These are phyloP conservation scores for Chionomys nivalis DNA, from an alignment of 2,113 vertebrate genomes.

Conservation along the genomic window DNA sequence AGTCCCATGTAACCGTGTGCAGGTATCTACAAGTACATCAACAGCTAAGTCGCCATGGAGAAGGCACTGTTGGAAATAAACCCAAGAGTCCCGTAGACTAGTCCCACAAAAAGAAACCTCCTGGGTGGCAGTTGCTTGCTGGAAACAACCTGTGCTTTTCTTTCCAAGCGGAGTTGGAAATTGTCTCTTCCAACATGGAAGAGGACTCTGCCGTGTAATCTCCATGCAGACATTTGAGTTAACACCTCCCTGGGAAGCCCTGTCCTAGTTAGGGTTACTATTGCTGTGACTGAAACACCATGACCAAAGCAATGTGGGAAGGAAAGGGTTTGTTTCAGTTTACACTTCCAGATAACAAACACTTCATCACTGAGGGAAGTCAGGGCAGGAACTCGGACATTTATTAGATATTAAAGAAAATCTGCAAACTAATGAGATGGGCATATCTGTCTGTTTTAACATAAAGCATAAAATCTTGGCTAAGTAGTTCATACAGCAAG, in stretches of 20 bases:
- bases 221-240: not conserved
- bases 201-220: not conserved
- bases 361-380: not conserved
- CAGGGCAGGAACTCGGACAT: not conserved
- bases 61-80: not conserved
- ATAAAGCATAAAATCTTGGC: not conserved
- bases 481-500: not conserved
- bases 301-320: not conserved
- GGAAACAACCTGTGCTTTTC: rapidly evolving
- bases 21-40: not conserved
- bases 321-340: no score
- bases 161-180: not conserved
- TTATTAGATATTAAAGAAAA: not conserved
- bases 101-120: not conserved
- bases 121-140: not conserved
- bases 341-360: not conserved
- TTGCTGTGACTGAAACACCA: not conserved
- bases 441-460: no score
- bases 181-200: no score
- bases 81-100: not conserved
- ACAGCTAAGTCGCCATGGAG: not conserved
- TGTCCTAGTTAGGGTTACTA: not conserved
- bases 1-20: not conserved
- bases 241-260: not conserved
- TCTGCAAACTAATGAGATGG: not conserved